A percentile compares a stretch with the other conserved stretches of the same genome.
These are phyloP conservation scores for Acanthoscelides obtectus DNA, from an alignment of 2,888 invertebrate species.

Conservation along the genomic window DNA sequence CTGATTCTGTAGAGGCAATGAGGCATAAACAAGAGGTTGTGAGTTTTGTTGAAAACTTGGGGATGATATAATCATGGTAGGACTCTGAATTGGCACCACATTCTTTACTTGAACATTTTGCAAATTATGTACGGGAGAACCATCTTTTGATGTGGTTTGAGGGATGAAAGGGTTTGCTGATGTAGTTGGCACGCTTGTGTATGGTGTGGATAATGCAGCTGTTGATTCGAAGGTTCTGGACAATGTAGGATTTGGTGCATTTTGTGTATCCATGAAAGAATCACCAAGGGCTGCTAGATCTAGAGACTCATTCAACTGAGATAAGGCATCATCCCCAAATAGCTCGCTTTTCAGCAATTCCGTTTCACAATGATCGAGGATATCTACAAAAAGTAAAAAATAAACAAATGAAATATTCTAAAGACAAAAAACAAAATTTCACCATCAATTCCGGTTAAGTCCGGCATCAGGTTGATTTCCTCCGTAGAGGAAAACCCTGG, in stretches of 20 bases:
- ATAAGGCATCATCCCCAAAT: conserved; percentile 51
- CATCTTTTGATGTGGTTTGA: conserved; percentile 9
- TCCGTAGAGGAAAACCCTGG: conserved; percentile 44
- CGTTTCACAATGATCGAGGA: conserved; percentile 62
- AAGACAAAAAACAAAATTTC: conserved; percentile 32
- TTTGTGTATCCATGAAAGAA: conserved; percentile 3
- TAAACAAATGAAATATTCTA: conserved; percentile 25
- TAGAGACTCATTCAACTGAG: conserved; percentile 49
- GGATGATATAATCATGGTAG: conserved; percentile 37
- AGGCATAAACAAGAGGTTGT: conserved; percentile 40
- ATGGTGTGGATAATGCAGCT: neutral
- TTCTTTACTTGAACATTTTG: conserved; percentile 24
- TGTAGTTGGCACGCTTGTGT: neutral
- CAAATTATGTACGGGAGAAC: conserved; percentile 14
- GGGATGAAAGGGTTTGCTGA: conserved; percentile 14
- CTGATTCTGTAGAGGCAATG: conserved; percentile 31
- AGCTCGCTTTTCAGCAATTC: conserved; percentile 57
- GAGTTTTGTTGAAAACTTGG: conserved; percentile 30
- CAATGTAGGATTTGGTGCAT: conserved; percentile 28
- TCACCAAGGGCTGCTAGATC: conserved; percentile 39
- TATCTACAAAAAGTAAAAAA: conserved; percentile 47
- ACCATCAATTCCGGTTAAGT: conserved; percentile 68
- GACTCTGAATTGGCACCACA: conserved; percentile 21
- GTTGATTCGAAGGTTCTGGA: conserved; percentile 24
- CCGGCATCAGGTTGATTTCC: conserved; percentile 59